Percentiles rank a stretch among this genome's conserved stretches.
These are phyloP conservation scores for Drosophila nr. medialis DNA, from an alignment of 2,888 invertebrate species.

Conservation along the genomic window DNA sequence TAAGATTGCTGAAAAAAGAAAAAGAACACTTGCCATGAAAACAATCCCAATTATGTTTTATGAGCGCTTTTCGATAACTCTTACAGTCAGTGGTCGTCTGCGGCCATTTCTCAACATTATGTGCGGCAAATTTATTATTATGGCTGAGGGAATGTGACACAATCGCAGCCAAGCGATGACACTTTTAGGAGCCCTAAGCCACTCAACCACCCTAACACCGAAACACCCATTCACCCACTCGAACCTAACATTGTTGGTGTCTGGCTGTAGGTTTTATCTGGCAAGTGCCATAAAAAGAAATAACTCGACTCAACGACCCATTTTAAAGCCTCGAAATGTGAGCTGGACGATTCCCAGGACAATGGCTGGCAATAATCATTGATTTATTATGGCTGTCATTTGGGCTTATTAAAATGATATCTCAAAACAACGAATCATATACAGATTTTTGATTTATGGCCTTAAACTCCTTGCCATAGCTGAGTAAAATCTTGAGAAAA, in stretches of 20 bases:
- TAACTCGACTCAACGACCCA: slow-evolving; percentile 58
- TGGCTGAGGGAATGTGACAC: slow-evolving; percentile 61
- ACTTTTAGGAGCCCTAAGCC: slow-evolving; percentile 38
- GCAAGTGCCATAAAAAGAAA: slow-evolving; percentile 64
- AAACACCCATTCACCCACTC: not conserved
- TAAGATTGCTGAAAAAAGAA: not conserved
- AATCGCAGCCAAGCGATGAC: slow-evolving; percentile 67
- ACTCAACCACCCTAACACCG: not conserved
- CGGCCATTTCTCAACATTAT: slow-evolving; percentile 60
- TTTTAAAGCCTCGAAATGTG: slow-evolving; percentile 63
- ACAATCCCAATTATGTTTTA: slow-evolving; percentile 74
- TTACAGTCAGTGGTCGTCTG: slow-evolving; percentile 40
- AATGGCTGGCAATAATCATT: slow-evolving; percentile 82
- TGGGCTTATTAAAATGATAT: slow-evolving; percentile 83
- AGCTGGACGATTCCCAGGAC: slow-evolving; percentile 56
- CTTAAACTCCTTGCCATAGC: slow-evolving; percentile 1
- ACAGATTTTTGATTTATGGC: slow-evolving; percentile 13
- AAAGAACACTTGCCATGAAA: slow-evolving; percentile 40
- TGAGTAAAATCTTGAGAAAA: not conserved
- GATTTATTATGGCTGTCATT: slow-evolving; percentile 82
- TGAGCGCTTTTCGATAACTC: slow-evolving; percentile 47
- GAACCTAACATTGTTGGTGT: not conserved
- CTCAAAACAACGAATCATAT: slow-evolving; percentile 21
- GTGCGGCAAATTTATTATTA: slow-evolving; percentile 63
- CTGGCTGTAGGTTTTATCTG: slow-evolving; percentile 60